Conservation (phyloP, 2,113 vertebrate species). For the Leptobrachium ailaonicum region DNA sequence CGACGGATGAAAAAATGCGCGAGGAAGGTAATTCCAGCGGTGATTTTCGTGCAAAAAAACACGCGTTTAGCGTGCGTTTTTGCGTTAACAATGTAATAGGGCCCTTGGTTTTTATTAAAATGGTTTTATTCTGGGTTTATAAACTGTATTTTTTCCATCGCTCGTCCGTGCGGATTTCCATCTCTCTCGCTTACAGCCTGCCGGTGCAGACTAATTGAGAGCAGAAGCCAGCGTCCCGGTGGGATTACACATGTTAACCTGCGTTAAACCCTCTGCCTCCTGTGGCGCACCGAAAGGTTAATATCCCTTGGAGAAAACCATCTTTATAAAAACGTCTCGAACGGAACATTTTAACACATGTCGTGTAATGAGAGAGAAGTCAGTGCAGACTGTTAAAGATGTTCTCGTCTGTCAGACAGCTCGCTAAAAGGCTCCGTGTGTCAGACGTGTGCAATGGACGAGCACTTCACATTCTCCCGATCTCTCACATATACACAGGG, state of each 20-base stretch:
- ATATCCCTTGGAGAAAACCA: slow-evolving; percentile 41
- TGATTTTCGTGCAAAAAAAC: too few species aligned
- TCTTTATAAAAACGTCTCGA: slow-evolving; percentile 41
- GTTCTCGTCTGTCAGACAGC: slow-evolving; percentile 38
- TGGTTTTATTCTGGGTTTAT: slow-evolving; percentile 40
- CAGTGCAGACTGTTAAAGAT: slow-evolving; percentile 31
- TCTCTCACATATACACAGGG: too few species aligned
- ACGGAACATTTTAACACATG: slow-evolving; percentile 46
- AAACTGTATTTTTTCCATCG: slow-evolving; percentile 34
- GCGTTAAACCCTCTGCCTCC: slow-evolving; percentile 40
- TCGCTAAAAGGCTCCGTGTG: slow-evolving; percentile 30
- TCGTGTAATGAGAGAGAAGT: slow-evolving; percentile 13
- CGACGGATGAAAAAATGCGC: too few species aligned
- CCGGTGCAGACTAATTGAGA: slow-evolving; percentile 40
- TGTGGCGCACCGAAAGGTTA: slow-evolving; percentile 41
- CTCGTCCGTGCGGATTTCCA: slow-evolving; percentile 14
- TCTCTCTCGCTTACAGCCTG: slow-evolving; percentile 14
- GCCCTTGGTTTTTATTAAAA: slow-evolving; percentile 14
- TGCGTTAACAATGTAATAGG: too few species aligned
- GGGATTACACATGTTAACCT: slow-evolving; percentile 45
- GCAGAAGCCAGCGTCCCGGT: slow-evolving; percentile 24
- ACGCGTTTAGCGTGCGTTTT: too few species aligned
- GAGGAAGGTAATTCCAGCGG: too few species aligned
- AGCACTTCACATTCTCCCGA: too few species aligned
- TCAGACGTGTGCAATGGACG: slow-evolving; percentile 22